Evolutionary conservation across 2,797 vertebrate species (phyloP).

Genomic region (Amblyraja radiata): DNA sequence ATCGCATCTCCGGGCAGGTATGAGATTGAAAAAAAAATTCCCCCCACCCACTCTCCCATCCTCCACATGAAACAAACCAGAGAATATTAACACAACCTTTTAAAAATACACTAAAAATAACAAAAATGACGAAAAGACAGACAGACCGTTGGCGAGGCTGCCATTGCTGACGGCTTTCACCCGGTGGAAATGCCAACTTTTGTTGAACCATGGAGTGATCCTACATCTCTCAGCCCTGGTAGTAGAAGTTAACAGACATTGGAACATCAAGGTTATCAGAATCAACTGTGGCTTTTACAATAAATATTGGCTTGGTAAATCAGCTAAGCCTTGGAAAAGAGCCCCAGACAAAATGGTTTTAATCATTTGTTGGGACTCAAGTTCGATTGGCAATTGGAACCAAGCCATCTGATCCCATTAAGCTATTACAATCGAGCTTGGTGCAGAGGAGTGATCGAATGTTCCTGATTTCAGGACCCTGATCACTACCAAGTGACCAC

Average conservation of each 20-base stretch:
- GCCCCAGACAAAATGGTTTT: background rate
- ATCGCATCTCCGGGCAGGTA: too few relatives aligned
- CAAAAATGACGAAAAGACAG: too few relatives aligned
- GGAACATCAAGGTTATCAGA: background rate
- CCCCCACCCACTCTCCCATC: too few relatives aligned
- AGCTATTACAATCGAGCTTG: background rate
- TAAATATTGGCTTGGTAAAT: background rate
- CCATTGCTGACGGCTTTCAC: too few relatives aligned
- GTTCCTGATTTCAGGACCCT: background rate
- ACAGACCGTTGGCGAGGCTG: too few relatives aligned
- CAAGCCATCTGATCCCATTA: background rate
- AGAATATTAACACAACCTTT: too few relatives aligned
- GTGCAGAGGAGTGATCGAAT: background rate
- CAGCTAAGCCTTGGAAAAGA: background rate
- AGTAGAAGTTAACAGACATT: too few relatives aligned
- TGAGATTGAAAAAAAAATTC: too few relatives aligned
- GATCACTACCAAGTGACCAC: background rate
- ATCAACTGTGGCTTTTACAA: background rate
- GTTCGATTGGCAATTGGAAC: too few relatives aligned
- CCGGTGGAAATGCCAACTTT: background rate
- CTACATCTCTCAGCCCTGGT: too few relatives aligned
- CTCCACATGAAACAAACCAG: too few relatives aligned
- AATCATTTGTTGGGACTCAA: background rate
- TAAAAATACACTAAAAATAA: too few relatives aligned
- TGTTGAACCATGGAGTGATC: background rate